Conservation (phyloP, 2,113 vertebrate genomes). For the Acanthochromis polyacanthus region DNA sequence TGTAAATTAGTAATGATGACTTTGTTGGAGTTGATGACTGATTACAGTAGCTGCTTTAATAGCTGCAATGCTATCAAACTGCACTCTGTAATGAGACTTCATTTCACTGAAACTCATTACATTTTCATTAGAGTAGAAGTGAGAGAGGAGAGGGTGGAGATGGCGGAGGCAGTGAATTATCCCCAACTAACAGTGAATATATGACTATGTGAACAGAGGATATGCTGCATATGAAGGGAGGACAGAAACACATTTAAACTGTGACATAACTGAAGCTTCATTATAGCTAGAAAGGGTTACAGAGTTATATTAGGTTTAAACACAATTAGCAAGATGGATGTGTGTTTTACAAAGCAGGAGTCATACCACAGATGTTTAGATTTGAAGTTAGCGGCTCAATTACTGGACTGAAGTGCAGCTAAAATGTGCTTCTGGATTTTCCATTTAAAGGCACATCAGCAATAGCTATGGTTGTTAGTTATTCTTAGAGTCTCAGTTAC, state of each 20-base stretch:
- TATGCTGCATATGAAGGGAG: no score
- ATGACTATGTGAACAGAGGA: not conserved
- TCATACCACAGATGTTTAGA: no score
- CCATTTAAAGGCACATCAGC: no score
- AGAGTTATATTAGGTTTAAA: no score
- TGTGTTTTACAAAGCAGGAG: no score
- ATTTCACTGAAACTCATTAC: constrained; percentile 55
- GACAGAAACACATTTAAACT: not conserved
- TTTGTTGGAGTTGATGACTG: constrained; percentile 48
- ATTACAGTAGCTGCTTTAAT: constrained; percentile 42
- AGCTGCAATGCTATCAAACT: constrained; percentile 22
- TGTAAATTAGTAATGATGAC: constrained; percentile 59
- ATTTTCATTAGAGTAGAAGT: constrained; percentile 46
- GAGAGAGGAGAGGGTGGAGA: constrained; percentile 17
- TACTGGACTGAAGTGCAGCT: no score
- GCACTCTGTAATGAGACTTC: constrained; percentile 44
- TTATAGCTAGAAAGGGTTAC: no score
- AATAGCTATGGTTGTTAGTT: no score
- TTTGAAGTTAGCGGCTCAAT: no score
- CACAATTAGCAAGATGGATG: no score
- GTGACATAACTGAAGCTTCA: not conserved
- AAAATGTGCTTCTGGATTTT: no score
- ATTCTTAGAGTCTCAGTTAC: no score
- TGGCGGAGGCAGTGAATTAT: constrained; percentile 1
- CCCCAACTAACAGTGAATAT: constrained; percentile 9